Conservation (phyloP, 2,113 vertebrate species). For the Lepus europaeus region DNA sequence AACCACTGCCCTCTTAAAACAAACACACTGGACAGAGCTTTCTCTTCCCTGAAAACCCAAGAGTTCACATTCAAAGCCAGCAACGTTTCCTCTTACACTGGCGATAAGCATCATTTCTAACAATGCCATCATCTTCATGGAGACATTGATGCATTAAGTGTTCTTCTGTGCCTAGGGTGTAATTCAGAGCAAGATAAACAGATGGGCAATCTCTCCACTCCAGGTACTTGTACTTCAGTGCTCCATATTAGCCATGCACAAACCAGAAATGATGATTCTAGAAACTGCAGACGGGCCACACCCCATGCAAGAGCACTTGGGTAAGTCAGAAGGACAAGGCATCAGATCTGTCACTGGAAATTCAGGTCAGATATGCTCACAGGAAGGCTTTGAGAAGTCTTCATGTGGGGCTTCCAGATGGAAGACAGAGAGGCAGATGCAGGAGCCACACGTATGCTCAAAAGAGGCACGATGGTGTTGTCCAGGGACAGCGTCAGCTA, state of each 20-base stretch:
- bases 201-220: background rate
- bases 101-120: slow-evolving; percentile 45
- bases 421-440: background rate
- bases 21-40: background rate
- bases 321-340: background rate
- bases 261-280: slow-evolving; percentile 40
- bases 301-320: background rate
- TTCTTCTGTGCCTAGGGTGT: slow-evolving; percentile 24
- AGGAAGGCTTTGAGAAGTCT: background rate
- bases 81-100: slow-evolving; percentile 16
- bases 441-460: background rate
- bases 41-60: background rate
- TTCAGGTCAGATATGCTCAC: background rate
- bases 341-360: background rate
- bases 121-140: background rate
- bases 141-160: slow-evolving; percentile 68
- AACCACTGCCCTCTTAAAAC: slow-evolving; percentile 40
- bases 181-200: slow-evolving; percentile 66
- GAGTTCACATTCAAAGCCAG: slow-evolving; percentile 56
- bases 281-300: background rate
- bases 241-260: background rate
- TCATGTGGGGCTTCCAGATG: background rate
- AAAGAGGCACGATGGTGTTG: background rate
- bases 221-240: background rate
- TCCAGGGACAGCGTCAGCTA: background rate